These are phyloP conservation scores for Oncorhynchus mykiss DNA, from an alignment of 2,113 vertebrate genomes.

Conservation along the genomic window DNA sequence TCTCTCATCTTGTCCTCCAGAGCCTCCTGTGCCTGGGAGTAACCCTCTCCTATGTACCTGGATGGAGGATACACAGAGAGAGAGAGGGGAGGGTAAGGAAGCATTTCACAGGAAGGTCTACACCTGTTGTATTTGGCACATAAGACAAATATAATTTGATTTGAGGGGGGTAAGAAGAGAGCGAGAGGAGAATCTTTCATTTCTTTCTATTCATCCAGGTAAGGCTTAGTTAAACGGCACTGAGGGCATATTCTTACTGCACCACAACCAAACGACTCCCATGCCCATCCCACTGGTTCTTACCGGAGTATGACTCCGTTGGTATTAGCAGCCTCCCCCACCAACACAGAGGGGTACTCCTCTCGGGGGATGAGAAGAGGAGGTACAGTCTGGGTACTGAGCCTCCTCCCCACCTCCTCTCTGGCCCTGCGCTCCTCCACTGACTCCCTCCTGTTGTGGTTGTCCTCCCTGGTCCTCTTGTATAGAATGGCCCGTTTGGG, in stretches of 20 bases:
- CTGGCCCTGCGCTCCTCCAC: slow-evolving; percentile 48
- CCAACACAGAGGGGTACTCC: slow-evolving; percentile 88
- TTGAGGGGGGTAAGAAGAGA: too few species aligned
- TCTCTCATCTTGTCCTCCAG: slow-evolving; percentile 95
- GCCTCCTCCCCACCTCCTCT: slow-evolving; percentile 51
- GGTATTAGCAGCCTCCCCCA: slow-evolving; percentile 87
- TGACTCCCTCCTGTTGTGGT: slow-evolving; percentile 62
- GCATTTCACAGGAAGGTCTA: too few species aligned
- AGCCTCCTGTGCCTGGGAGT: slow-evolving; percentile 89
- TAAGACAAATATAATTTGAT: too few species aligned
- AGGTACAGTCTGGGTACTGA: slow-evolving; percentile 70
- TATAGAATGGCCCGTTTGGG: slow-evolving; percentile 92
- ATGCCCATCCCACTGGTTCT: too few species aligned
- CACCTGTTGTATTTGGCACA: too few species aligned
- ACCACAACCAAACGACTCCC: too few species aligned
- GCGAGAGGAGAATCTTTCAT: too few species aligned
- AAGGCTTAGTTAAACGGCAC: too few species aligned
- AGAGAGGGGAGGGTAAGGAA: too few species aligned
- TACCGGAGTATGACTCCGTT: slow-evolving; percentile 89
- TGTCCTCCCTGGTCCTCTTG: slow-evolving; percentile 62
- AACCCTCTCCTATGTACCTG: slow-evolving; percentile 92
- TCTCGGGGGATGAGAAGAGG: slow-evolving; percentile 83
- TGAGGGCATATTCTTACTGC: too few species aligned
- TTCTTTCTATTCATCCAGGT: too few species aligned
- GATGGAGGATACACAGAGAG: background rate